Base-by-base conservation (phyloP, 2,888 invertebrate species). In the Heliconius erato region DNA sequence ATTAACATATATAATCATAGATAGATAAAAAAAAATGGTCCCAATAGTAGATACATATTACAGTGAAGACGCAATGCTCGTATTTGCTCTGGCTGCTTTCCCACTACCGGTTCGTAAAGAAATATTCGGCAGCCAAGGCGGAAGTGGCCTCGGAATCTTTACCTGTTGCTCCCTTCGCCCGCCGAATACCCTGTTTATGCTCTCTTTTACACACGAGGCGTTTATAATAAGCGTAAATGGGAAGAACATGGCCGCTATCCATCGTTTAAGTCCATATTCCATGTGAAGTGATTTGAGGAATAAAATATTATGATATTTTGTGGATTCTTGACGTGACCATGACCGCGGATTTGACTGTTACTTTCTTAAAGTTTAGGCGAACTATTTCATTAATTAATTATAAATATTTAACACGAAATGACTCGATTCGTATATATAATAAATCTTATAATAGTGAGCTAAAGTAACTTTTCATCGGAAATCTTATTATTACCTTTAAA, bases 71-170 rank as follows among this genome's bases (percentile, higher is more conserved):
- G 82, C 79, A 82, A 85, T 83, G 83, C 88, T 91, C 89, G 90
- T 92, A 91, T 92, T 93, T 91, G 92, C 91, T 91, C 94, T 95
- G 95, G 95, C 95, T 91, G 93, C 91, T 92, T 91, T 92, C 95
- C 95, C 95, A 96, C 96, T 95, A 96, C 96, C 96, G 96, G 96
- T 96, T 95, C 93, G 93, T 94, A 95, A 95, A 95, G 94, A 95
- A 95, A 96, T 96, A 96, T 96, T 96, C 95, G 96, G 95, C 96
- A 94, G 95, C 95, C 93, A 95, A 96, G 95, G 95, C 96, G 96
- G 96, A 96, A 96, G 95, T 96, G 95, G 95, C 95, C 95, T 96
- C 96, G 95, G 95, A 95, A 96, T 96, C 96, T 95, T 95, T 96
- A 95, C 95, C 96, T 95, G 96, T 96, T 95, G 95, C 95, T 95